phyloP scores from a whole-genome alignment of 2,113 vertebrate species.

The Phrynosoma platyrhinos region DNA sequence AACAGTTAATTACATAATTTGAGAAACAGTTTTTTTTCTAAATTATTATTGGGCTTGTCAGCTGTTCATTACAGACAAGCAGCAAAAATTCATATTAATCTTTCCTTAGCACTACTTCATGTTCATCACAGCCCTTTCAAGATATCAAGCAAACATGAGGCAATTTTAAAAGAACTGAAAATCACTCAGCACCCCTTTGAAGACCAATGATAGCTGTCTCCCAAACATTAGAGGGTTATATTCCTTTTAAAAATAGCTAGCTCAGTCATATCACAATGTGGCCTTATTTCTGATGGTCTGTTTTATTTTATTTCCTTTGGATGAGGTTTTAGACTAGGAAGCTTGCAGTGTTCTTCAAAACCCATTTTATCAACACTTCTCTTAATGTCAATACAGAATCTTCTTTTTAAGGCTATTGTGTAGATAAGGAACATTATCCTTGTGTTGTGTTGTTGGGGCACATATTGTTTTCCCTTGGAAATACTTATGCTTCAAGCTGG shows the following conservation, averaged over 20 bases:
- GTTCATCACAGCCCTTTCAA: constrained; percentile 45
- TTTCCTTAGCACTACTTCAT: constrained; percentile 2
- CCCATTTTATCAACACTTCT: neutral
- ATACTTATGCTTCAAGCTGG: neutral
- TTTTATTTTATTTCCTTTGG: constrained; percentile 20
- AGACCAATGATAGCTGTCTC: constrained; percentile 18
- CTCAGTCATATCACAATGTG: constrained; percentile 40
- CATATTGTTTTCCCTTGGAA: neutral
- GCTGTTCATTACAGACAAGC: neutral
- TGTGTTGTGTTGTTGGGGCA: neutral
- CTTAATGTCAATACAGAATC: no score
- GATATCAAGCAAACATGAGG: constrained; percentile 18
- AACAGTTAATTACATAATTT: constrained; percentile 28
- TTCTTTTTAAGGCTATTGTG: neutral
- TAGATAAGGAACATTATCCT: neutral
- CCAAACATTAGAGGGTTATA: neutral
- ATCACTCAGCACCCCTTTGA: neutral
- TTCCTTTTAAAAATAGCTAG: constrained; percentile 47
- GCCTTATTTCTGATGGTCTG: constrained; percentile 14
- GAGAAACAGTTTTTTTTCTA: constrained; percentile 18
- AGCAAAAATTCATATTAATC: constrained; percentile 27
- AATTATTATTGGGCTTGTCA: constrained; percentile 7
- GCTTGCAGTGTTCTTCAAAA: constrained; percentile 5
- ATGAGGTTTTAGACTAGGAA: constrained; percentile 9
- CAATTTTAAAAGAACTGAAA: constrained; percentile 33